phyloP scores from a whole-genome alignment of 2,113 vertebrate species.

The Epinephelus lanceolatus region DNA sequence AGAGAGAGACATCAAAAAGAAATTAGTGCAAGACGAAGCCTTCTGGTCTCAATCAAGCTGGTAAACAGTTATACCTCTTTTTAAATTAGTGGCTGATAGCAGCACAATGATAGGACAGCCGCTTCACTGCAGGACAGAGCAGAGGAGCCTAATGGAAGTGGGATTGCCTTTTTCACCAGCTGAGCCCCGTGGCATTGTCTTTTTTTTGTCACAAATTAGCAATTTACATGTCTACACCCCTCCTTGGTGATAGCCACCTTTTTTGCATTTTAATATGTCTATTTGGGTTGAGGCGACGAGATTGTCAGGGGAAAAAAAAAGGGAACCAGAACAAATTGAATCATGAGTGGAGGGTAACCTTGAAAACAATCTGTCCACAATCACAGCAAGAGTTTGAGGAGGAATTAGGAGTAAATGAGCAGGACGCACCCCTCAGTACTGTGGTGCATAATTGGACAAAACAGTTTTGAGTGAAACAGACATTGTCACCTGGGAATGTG shows the following conservation, averaged over 20 bases:
- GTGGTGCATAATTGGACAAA: conserved; percentile 62
- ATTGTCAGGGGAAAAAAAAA: not conserved
- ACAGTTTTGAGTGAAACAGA: conserved; percentile 45
- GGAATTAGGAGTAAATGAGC: conserved; percentile 73
- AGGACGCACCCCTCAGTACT: conserved; percentile 23
- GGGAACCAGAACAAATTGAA: conserved; percentile 41
- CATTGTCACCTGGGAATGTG: conserved; percentile 63
- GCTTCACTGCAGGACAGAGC: conserved; percentile 58
- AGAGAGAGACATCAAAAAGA: conserved; percentile 56
- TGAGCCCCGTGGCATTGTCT: conserved; percentile 55
- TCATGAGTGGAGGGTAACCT: conserved; percentile 61
- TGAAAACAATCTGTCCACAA: conserved; percentile 72
- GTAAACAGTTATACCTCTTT: conserved; percentile 77
- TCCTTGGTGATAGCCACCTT: conserved; percentile 11
- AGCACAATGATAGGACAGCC: conserved; percentile 66
- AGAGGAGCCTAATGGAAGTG: conserved; percentile 76
- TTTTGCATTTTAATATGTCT: conserved; percentile 44
- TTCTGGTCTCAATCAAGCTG: conserved; percentile 73
- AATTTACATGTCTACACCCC: conserved; percentile 72
- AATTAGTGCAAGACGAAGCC: conserved; percentile 64
- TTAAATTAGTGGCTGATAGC: conserved; percentile 79
- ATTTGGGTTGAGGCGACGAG: conserved; percentile 20
- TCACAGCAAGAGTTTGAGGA: conserved; percentile 55
- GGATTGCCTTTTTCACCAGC: conserved; percentile 72
- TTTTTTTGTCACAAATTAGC: conserved; percentile 67